Evolutionary conservation across 2,888 invertebrate species (phyloP), one percentile per base, ranked within the genome.

Genomic region (Agrochola lychnidis): DNA sequence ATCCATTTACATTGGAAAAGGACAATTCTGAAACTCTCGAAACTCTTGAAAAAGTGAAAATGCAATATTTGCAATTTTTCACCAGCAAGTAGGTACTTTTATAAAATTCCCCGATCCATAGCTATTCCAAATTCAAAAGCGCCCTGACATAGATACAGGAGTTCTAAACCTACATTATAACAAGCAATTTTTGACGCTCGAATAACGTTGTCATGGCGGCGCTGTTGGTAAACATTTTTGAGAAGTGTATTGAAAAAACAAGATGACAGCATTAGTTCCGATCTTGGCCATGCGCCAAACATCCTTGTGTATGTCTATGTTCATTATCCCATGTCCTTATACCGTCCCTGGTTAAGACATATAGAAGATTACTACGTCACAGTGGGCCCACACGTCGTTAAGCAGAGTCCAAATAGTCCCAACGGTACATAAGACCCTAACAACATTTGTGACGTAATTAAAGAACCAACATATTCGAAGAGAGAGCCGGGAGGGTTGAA

Each of bases 381-480:
- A 56, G 68, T 61, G 25, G 64, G 51, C 57, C 53, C 72, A 74
- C 74, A 72, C 42, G 7, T 81, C 71, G 61, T 77, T 81, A 72
- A 61, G 19, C 66, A 57, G 19, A 67, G 67, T 70, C 53, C 53
- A 64, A 69, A 76, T 51, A 62, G 42, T 77, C 81, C 64, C 82
- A 36, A 63, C 16, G 82, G 73, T 51, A 63, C 53, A 45, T 19
- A 25, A 56, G 57, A 56, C 62, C 76, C 42, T 62, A 69, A 81
- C 69, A 72, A 70, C 56, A 48, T 72, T 72, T 25, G 75, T 64
- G 76, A 83, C 40, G 42, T 82, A 82, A 70, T 78, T 30, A 56
- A 73, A 73, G 62, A 82, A 78, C 61, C 56, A 66, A 83, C 70
- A 75, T 71, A 83, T 77, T 76, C 70, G 40, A 66, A 51, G 70